Percentiles rank a stretch among this genome's conserved stretches.
Evolutionary conservation across 2,113 vertebrate species (phyloP).

Genomic region (Castor canadensis): DNA sequence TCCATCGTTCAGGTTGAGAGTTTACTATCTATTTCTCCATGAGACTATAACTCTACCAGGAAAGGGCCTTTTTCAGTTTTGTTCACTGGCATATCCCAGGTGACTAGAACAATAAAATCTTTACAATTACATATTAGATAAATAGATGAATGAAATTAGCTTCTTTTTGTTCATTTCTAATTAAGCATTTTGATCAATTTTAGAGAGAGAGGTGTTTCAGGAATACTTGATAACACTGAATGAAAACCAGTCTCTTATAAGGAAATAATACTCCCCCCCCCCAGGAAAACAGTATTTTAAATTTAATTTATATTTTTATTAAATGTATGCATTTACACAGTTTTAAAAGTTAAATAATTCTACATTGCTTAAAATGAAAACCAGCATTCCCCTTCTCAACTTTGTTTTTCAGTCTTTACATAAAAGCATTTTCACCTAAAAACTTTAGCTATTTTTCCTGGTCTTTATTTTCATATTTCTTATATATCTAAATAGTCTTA

Average conservation of each 20-base stretch:
- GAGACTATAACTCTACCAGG: background rate
- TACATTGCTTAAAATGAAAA: background rate
- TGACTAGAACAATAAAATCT: background rate
- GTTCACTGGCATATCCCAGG: background rate
- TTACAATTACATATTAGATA: background rate
- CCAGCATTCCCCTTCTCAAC: background rate
- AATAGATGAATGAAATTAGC: background rate
- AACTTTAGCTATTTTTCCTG: background rate
- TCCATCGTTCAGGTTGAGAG: background rate
- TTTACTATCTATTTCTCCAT: background rate
- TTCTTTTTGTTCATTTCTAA: background rate
- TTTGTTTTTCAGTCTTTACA: background rate
- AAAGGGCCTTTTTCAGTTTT: background rate
- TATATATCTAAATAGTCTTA: background rate
- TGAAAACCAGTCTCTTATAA: background rate
- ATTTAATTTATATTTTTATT: constrained; percentile 18
- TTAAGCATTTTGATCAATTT: background rate
- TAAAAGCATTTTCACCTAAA: background rate
- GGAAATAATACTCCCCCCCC: background rate
- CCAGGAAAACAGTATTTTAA: background rate
- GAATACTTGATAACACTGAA: background rate
- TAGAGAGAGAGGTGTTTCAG: background rate
- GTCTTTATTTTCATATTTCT: background rate
- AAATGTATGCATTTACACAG: background rate
- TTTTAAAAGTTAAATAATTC: constrained; percentile 1